Base-by-base conservation (phyloP, 2,888 invertebrate genomes). In the Odontocolon sp. region DNA sequence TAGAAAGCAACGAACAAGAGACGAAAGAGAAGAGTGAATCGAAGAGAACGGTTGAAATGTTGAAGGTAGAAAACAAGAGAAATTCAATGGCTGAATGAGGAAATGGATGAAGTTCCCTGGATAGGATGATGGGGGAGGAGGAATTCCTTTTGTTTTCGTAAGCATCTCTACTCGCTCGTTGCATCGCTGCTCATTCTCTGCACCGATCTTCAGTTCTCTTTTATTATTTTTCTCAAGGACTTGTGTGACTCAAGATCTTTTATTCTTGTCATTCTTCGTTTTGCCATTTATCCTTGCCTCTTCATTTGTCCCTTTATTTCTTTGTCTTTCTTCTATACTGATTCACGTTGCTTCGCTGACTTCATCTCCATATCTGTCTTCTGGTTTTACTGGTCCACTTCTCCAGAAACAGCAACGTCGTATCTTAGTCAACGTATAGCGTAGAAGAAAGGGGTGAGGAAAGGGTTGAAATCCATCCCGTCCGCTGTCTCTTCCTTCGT, bases 131-230 rank as follows among this genome's bases (percentile, higher is more conserved):
- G 28, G 14, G 33, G 33, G 23, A 5, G 42, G 26, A 28, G 56
- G 36, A 67, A 71, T 63, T 63, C 63, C 76, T 72, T 77, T 77
- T 77, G 79, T 79, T 75, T 81, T 77, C 77, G 70, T 77, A 52
- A 77, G 75, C 70, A 76, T 77, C 67, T 76, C 69, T 77, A 74
- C 70, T 73, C 75, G 66, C 64, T 72, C 54, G 66, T 78, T 81
- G 77, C 75, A 33, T 52, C 52, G 36, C 36, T 26, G 16, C 50
- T 54, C 52, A 9, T 31, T 16, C 26, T 31, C 40, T 36, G 28
- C 28, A 11, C 21, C 40, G 23, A 11, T 18, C 16, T 47, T 45
- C 42, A 18, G 6, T 40, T 23, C 40, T 50, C 31, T 23, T 38
- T 9, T 23, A 21, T 40, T 63, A 63, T 52, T 64, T 63, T 59